These are phyloP conservation scores for Menura novaehollandiae DNA, from an alignment of 2,113 vertebrate genomes.

Conservation along the genomic window DNA sequence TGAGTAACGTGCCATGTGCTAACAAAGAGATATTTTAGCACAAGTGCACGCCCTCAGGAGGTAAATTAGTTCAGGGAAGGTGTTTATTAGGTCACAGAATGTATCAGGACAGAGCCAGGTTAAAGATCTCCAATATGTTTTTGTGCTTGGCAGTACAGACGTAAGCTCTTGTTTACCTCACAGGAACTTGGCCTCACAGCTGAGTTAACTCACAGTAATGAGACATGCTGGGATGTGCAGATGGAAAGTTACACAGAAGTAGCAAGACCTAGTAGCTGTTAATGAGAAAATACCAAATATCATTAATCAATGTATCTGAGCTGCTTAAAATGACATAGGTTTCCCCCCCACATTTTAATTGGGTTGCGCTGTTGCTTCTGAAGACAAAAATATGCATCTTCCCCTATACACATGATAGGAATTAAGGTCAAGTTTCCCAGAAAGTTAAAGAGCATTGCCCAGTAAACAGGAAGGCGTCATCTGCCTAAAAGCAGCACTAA, in stretches of 20 bases:
- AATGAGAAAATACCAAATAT: neutral
- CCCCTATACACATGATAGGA: neutral
- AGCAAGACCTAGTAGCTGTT: neutral
- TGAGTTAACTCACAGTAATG: neutral
- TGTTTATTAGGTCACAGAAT: neutral
- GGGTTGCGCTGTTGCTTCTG: neutral
- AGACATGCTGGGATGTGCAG: neutral
- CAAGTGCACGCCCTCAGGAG: neutral
- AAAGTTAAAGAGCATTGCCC: neutral
- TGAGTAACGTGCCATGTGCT: neutral
- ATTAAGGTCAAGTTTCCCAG: neutral
- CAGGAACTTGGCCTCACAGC: neutral
- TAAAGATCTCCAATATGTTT: neutral
- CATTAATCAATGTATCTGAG: neutral
- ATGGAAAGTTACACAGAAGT: neutral
- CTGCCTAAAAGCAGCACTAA: neutral
- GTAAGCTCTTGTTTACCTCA: neutral
- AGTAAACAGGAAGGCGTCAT: neutral
- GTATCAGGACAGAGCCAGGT: neutral
- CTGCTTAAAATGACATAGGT: neutral
- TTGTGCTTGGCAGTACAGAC: neutral
- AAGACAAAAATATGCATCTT: neutral
- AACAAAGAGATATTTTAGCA: neutral
- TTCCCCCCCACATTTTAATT: neutral
- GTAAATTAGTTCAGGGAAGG: neutral